Conservation (phyloP, 2,113 vertebrate species). For the Peromyscus californicus region DNA sequence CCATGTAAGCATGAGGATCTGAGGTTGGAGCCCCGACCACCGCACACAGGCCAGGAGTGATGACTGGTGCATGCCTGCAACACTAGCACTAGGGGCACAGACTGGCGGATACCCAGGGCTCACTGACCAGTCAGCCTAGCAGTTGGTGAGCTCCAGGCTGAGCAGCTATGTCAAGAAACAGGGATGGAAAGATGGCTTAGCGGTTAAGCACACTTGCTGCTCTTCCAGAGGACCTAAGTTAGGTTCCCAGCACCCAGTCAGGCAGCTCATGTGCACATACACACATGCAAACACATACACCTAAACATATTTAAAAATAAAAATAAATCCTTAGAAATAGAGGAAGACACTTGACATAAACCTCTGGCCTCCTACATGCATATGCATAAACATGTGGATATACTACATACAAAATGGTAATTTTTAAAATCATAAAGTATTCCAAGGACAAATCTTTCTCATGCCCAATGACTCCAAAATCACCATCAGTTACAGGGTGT, state of each 20-base stretch:
- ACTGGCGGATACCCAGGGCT: not conserved
- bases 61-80: not conserved
- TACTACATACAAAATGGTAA: not conserved
- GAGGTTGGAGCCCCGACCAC: not conserved
- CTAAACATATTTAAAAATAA: not conserved
- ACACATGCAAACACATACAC: not conserved
- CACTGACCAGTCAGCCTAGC: not conserved
- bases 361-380: not conserved
- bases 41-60: not conserved
- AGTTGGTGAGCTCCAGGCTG: not conserved
- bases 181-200: not conserved
- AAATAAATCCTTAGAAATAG: not conserved
- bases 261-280: not conserved
- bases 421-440: conserved; percentile 21
- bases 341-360: not conserved
- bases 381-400: not conserved
- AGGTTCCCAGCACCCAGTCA: not conserved
- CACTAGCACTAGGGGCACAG: too few species aligned
- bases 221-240: not conserved
- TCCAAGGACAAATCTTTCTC: conserved; percentile 50
- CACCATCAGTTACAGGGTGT: not conserved
- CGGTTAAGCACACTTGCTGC: not conserved
- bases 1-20: not conserved
- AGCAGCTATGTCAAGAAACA: not conserved
- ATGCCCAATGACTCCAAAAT: not conserved